A percentile compares a stretch with the other conserved stretches of the same genome.
phyloP scores from a whole-genome alignment of 64 coral and sea anemone species.

The Stichodactyla mertensii region DNA sequence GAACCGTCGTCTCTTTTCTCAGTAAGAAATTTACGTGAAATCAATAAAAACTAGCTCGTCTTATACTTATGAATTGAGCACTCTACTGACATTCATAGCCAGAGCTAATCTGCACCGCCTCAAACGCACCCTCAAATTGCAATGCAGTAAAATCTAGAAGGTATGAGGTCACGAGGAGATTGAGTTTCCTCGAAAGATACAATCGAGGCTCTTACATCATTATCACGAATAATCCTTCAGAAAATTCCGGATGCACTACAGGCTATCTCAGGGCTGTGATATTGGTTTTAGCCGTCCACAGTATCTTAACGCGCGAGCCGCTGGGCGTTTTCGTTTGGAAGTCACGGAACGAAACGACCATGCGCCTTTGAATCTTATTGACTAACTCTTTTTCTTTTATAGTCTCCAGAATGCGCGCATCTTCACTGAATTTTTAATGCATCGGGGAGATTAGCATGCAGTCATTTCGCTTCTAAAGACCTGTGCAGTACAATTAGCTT shows the following conservation, averaged over 20 bases:
- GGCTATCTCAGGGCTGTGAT: background rate
- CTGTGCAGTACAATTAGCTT: no score
- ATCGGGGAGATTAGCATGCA: no score
- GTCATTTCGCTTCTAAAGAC: no score
- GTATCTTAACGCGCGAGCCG: background rate
- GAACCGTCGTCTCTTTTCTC: no score
- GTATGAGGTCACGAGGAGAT: background rate
- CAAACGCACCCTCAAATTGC: background rate
- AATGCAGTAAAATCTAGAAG: background rate
- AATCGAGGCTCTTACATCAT: background rate
- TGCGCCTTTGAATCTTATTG: no score
- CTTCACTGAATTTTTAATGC: no score
- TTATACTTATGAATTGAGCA: background rate
- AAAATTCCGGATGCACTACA: no score
- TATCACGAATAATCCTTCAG: background rate
- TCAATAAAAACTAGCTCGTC: background rate
- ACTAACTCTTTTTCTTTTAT: no score
- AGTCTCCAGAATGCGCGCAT: no score
- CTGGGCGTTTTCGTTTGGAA: background rate
- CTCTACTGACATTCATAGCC: background rate
- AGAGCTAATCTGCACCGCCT: background rate
- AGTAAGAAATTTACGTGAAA: background rate
- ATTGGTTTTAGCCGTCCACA: background rate
- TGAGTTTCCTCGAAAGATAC: background rate
- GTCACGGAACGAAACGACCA: background rate